A percentile compares a stretch with the other conserved stretches of the same genome.
These are phyloP conservation scores for Deroplatys truncata DNA, from an alignment of 2,888 invertebrate species.

Conservation along the genomic window DNA sequence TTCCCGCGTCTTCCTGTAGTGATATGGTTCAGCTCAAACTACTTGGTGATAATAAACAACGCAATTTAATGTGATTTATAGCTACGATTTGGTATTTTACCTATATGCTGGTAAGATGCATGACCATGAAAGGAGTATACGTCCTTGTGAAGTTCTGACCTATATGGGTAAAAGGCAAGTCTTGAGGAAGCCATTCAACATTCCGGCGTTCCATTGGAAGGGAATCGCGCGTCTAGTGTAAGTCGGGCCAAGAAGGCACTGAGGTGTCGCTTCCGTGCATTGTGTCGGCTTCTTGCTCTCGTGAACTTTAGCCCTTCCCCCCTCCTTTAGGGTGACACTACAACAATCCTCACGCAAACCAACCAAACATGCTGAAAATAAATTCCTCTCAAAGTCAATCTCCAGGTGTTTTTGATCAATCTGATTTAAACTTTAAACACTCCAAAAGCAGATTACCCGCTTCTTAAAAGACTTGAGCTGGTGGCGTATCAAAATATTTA, in stretches of 20 bases:
- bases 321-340: neutral
- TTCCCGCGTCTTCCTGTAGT: no score
- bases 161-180: neutral
- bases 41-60: no score
- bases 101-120: neutral
- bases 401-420: neutral
- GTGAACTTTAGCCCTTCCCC: neutral
- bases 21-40: no score
- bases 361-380: neutral
- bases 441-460: no score
- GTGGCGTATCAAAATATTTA: no score
- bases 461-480: no score
- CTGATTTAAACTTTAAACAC: no score
- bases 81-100: no score
- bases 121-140: neutral
- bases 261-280: neutral
- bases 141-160: neutral
- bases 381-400: neutral
- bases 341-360: neutral
- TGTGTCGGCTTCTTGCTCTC: constrained; percentile 6
- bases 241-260: neutral
- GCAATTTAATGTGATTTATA: no score
- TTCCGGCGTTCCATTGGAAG: neutral
- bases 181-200: neutral
- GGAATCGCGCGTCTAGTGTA: neutral